Conservation (phyloP, 2,797 vertebrate genomes). For the Spondyliosoma cantharus region DNA sequence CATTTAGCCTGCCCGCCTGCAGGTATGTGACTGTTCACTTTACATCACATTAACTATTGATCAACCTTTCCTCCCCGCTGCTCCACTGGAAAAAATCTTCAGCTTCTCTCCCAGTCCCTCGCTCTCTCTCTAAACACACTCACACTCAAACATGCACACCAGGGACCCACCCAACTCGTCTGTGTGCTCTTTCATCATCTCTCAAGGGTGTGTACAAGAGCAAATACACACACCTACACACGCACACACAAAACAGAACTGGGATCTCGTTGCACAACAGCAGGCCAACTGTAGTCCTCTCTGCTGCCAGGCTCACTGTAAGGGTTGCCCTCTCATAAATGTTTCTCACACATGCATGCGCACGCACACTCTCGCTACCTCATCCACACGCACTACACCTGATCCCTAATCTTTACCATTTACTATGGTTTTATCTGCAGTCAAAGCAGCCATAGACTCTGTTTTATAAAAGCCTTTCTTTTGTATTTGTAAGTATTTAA, state of each 20-base stretch:
- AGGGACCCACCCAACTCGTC: conserved; percentile 63
- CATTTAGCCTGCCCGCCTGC: conserved; percentile 63
- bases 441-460: too few species aligned
- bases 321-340: conserved; percentile 34
- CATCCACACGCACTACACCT: too few species aligned
- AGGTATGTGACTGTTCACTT: conserved; percentile 76
- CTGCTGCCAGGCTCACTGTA: conserved; percentile 33
- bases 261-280: conserved; percentile 54
- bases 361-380: too few species aligned
- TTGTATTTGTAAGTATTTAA: too few species aligned
- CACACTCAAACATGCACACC: conserved; percentile 39
- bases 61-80: conserved; percentile 52
- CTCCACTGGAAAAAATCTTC: conserved; percentile 42
- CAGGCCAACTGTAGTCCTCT: conserved; percentile 23
- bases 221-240: conserved; percentile 30
- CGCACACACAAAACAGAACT: conserved; percentile 36
- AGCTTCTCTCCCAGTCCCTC: conserved; percentile 19
- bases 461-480: too few species aligned
- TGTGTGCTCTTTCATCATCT: conserved; percentile 70
- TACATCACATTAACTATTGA: conserved; percentile 80
- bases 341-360: conserved; percentile 5
- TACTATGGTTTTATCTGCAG: too few species aligned
- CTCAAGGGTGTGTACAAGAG: conserved; percentile 58
- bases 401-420: too few species aligned
- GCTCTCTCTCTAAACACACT: conserved; percentile 24